phyloP scores from a whole-genome alignment of 2,113 vertebrate genomes.

The Cyanoramphus novaezelandiae region DNA sequence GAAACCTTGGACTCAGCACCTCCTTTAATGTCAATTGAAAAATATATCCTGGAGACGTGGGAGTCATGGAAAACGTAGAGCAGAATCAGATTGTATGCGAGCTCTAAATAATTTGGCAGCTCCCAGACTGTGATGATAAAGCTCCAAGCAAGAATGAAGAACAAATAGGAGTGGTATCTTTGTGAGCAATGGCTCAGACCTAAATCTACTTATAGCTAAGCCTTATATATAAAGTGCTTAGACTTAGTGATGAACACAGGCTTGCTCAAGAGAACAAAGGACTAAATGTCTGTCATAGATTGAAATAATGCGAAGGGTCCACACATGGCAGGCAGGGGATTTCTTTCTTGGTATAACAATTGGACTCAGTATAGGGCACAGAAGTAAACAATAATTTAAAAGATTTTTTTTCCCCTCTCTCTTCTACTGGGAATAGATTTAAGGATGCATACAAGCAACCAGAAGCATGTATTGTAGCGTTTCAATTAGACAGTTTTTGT shows the following conservation, averaged over 20 bases:
- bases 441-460: background rate
- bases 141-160: constrained; percentile 12
- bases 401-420: background rate
- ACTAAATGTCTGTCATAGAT: background rate
- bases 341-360: constrained; percentile 18
- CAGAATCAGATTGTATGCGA: background rate
- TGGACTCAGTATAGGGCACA: background rate
- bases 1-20: background rate
- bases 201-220: constrained; percentile 60
- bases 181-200: background rate
- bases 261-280: background rate
- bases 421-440: background rate
- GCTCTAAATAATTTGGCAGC: background rate
- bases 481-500: background rate
- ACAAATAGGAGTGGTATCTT: constrained; percentile 14
- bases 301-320: background rate
- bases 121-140: background rate
- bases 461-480: background rate
- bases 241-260: background rate
- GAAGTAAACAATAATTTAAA: constrained; percentile 28
- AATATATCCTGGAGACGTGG: background rate
- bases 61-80: background rate
- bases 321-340: background rate
- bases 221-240: constrained; percentile 56
- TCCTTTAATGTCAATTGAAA: background rate